phyloP scores from a whole-genome alignment of 2,113 vertebrate species.

The Platysteira castanea region DNA sequence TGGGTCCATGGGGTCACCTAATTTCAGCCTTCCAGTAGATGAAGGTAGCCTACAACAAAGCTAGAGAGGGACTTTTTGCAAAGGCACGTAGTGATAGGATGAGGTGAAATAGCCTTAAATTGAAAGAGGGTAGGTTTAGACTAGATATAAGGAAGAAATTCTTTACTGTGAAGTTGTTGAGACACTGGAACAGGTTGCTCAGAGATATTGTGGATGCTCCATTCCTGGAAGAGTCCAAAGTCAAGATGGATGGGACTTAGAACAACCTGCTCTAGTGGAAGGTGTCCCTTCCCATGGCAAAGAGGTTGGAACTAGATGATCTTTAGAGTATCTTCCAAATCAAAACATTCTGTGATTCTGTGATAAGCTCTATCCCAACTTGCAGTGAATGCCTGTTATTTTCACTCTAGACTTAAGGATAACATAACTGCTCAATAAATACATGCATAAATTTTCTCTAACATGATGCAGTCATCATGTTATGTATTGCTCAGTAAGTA shows the following conservation, averaged over 20 bases:
- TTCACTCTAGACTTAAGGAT: not conserved
- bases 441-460: not conserved
- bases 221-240: not conserved
- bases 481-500: not conserved
- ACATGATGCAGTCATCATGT: not conserved
- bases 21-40: not conserved
- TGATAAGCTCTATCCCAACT: not conserved
- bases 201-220: not conserved
- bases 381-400: not conserved
- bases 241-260: not conserved
- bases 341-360: not conserved
- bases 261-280: not conserved
- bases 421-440: not conserved
- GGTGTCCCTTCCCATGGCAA: not conserved
- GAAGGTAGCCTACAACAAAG: not conserved
- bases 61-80: not conserved
- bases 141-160: not conserved
- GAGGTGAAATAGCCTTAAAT: not conserved
- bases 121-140: not conserved
- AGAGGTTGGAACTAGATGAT: not conserved
- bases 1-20: not conserved
- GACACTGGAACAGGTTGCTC: not conserved
- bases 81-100: too few species aligned
- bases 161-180: not conserved
- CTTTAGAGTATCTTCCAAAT: not conserved